Evolutionary conservation across 2,888 invertebrate genomes (phyloP), one percentile per base, ranked within the genome.

Genomic region (Heliconius erato): DNA sequence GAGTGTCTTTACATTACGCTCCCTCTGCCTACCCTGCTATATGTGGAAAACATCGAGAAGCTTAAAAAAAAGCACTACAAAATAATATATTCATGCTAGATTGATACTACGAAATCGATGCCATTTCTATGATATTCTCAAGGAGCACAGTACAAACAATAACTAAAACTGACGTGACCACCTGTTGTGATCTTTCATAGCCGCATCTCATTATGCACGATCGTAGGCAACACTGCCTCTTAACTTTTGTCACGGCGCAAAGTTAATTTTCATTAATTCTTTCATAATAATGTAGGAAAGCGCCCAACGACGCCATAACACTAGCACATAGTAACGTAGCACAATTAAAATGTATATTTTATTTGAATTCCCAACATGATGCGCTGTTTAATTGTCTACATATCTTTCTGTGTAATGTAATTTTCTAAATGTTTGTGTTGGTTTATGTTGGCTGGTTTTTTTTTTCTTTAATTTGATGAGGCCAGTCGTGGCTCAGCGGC

Each of bases 261-360:
- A 84, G 84, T 85, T 88, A 87, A 87, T 88, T 87, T 85, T 83
- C 79, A 85, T 85, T 85, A 87, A 88, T 88, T 83, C 82, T 82
- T 80, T n/a, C 79, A 78, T 84, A 81, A 77, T 84, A 81, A 84
- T 80, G 85, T 86, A 84, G 79, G 79, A 77, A 79, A 81, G 83
- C 26, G 77, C 68, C 23, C 82, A 81, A 76, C 85, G 86, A 87
- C 88, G 87, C 88, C 85, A 86, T 87, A 87, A 89, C 89, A 89
- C 89, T 92, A 90, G 89, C 92, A 92, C 91, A 88, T 91, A 89
- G 88, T 89, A 87, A 90, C 88, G 88, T 87, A 9, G 54, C 54
- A 80, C 90, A 91, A 92, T 92, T 91, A 93, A 91, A 90, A 86
- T 82, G 80, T 80, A 84, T 88, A 87, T 86, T 92, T 90, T 90